A percentile compares a stretch with the other conserved stretches of the same genome.
Evolutionary conservation across 1,140 invertebrate genomes (phyloP).

Genomic region (Diprion similis): DNA sequence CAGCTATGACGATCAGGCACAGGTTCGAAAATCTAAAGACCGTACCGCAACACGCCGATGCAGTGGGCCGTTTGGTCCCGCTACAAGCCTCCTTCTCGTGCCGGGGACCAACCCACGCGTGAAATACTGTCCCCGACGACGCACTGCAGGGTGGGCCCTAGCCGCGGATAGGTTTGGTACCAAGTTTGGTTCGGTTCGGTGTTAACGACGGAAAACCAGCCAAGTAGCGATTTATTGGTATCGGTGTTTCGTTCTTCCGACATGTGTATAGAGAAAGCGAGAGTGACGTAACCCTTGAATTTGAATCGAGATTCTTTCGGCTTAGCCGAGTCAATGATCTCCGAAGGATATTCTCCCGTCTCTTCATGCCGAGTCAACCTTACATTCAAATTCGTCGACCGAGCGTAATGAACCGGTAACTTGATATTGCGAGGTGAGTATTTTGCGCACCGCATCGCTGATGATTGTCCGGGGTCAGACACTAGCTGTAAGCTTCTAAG

Average conservation of each 20-base stretch:
- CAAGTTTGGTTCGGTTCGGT: too few relatives aligned
- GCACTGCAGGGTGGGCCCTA: neutral
- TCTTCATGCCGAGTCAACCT: too few relatives aligned
- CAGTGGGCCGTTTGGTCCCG: too few relatives aligned
- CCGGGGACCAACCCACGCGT: neutral
- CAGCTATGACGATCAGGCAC: neutral
- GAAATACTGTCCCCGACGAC: neutral
- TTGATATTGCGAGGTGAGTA: too few relatives aligned
- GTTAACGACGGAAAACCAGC: too few relatives aligned
- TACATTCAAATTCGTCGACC: too few relatives aligned
- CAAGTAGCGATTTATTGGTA: too few relatives aligned
- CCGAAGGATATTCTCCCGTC: neutral
- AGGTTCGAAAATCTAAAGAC: neutral
- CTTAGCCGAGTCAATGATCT: neutral
- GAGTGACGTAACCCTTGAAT: conserved; percentile 3
- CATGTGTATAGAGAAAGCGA: neutral
- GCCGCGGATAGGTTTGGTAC: too few relatives aligned
- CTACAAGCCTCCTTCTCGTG: neutral
- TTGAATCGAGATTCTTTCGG: neutral
- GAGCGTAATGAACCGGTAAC: too few relatives aligned
- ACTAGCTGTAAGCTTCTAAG: too few relatives aligned
- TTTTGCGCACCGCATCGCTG: too few relatives aligned
- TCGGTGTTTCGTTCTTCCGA: neutral
- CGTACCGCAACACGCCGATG: neutral
- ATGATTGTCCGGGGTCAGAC: too few relatives aligned